phyloP scores from a whole-genome alignment of 2,888 invertebrate species.

The Cyaniris semiargus region DNA sequence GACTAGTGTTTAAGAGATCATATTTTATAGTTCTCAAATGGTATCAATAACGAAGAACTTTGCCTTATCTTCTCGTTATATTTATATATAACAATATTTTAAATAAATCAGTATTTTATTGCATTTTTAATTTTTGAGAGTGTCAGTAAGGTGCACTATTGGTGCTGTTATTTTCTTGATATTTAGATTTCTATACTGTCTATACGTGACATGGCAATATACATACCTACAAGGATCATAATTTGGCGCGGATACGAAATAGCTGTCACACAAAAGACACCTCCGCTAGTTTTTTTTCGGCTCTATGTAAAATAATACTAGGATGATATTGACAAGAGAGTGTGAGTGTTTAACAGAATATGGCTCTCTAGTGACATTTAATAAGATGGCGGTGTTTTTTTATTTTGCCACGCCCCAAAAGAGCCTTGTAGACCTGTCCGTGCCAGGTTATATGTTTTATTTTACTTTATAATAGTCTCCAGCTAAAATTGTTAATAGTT shows the following conservation, averaged over 20 bases:
- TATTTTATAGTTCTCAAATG: background rate
- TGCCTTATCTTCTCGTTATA: background rate
- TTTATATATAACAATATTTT: background rate
- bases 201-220: background rate
- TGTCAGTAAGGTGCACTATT: background rate
- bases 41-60: background rate
- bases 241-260: background rate
- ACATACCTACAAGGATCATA: background rate
- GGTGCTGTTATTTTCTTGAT: background rate
- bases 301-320: background rate
- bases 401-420: too few species aligned
- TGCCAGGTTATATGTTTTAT: too few species aligned
- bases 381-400: too few species aligned
- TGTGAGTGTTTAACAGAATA: too few species aligned
- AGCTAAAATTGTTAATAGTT: background rate
- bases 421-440: too few species aligned
- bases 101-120: slow-evolving; percentile 3
- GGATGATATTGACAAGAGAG: too few species aligned
- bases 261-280: too few species aligned
- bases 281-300: background rate
- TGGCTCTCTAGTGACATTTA: too few species aligned
- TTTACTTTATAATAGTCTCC: background rate
- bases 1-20: background rate
- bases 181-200: background rate
- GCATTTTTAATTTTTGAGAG: background rate